phyloP scores from a whole-genome alignment of 2,113 vertebrate genomes.

The Colistium nudipinnis region DNA sequence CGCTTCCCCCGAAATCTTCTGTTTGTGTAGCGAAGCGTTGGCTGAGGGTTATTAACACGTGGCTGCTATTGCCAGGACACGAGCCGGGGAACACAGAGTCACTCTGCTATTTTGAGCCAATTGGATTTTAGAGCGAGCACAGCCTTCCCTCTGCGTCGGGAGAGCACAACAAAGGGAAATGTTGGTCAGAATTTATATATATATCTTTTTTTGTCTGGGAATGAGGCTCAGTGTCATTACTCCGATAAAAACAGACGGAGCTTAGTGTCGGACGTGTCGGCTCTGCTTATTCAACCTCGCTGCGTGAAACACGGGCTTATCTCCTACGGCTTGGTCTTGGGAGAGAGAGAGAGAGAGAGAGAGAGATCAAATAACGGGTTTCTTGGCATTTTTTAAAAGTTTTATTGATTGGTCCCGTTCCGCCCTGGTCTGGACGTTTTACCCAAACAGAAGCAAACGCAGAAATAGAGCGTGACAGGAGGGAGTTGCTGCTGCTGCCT shows the following conservation, averaged over 20 bases:
- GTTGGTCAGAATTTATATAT: slow-evolving; percentile 51
- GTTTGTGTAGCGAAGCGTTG: slow-evolving; percentile 48
- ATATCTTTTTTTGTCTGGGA: too few species aligned
- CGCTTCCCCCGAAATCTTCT: slow-evolving; percentile 23
- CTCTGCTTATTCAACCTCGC: slow-evolving; percentile 56
- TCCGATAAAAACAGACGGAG: slow-evolving; percentile 41
- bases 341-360: slow-evolving; percentile 64
- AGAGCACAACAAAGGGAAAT: slow-evolving; percentile 39
- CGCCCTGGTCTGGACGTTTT: slow-evolving; percentile 54
- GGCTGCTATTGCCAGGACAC: slow-evolving; percentile 31
- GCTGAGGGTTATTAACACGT: slow-evolving; percentile 41
- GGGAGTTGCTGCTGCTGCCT: slow-evolving; percentile 46
- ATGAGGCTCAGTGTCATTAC: slow-evolving; percentile 58
- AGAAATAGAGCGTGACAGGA: slow-evolving; percentile 52
- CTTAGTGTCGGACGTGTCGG: slow-evolving; percentile 52
- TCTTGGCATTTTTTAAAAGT: slow-evolving; percentile 74
- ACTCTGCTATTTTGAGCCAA: slow-evolving; percentile 46
- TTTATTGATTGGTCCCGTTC: slow-evolving; percentile 73
- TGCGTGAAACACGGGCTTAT: slow-evolving; percentile 69
- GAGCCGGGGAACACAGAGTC: slow-evolving; percentile 41
- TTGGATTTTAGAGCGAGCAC: slow-evolving; percentile 47
- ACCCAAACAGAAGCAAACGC: slow-evolving; percentile 56
- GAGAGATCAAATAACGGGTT: slow-evolving; percentile 72
- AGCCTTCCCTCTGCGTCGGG: slow-evolving; percentile 16
- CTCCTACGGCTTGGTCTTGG: slow-evolving; percentile 59